Evolutionary conservation across 2,888 invertebrate species (phyloP).

Genomic region (Acrobasis suavella): DNA sequence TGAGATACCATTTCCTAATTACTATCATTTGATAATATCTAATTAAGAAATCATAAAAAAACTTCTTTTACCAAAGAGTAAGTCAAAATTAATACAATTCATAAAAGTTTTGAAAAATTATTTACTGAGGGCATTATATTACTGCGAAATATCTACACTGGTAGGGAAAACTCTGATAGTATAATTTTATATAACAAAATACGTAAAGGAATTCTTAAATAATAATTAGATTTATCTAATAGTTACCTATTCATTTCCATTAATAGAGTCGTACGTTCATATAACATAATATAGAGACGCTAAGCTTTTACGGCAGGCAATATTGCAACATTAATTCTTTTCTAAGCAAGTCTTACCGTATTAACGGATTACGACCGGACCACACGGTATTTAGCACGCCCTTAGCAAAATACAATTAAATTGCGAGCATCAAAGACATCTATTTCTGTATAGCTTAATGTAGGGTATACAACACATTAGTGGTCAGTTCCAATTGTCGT

Average conservation of each 20-base stretch:
- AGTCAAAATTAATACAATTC: too few relatives aligned
- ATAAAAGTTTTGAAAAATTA: too few relatives aligned
- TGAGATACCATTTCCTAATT: too few relatives aligned
- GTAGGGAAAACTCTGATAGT: too few relatives aligned
- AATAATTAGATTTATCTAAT: too few relatives aligned
- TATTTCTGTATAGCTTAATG: conserved; percentile 64
- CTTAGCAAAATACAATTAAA: conserved; percentile 31
- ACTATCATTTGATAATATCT: too few relatives aligned
- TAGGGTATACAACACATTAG: conserved; percentile 73
- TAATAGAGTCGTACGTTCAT: neutral
- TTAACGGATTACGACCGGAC: conserved; percentile 59
- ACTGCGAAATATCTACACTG: too few relatives aligned
- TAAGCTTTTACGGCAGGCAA: neutral
- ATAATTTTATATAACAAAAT: too few relatives aligned
- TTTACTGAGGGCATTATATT: too few relatives aligned
- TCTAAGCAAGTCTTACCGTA: conserved; percentile 32
- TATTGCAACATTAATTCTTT: conserved; percentile 13
- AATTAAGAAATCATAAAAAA: too few relatives aligned
- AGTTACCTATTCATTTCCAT: neutral
- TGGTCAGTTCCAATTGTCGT: conserved; percentile 62
- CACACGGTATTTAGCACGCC: conserved; percentile 32
- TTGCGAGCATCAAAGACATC: conserved; percentile 56
- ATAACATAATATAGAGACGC: neutral
- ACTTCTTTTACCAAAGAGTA: too few relatives aligned
- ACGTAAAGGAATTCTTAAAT: too few relatives aligned